Conservation (phyloP, 2,888 invertebrate genomes). For the Cremastinae sp. region DNA sequence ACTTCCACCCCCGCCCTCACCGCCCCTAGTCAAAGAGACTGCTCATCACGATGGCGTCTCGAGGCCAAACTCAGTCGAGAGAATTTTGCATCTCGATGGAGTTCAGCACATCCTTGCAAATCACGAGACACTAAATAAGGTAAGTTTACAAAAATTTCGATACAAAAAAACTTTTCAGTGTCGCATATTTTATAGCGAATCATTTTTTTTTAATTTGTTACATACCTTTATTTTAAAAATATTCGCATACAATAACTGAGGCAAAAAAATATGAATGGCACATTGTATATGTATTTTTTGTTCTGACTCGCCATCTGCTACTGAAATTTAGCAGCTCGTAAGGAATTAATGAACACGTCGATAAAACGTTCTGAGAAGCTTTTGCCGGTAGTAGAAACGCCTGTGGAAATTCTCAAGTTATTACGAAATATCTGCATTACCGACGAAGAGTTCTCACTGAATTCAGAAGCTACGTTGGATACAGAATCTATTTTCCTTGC, state of each 20-base stretch:
- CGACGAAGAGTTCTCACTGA: conserved; percentile 37
- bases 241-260: not conserved
- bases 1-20: conserved; percentile 82
- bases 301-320: conserved; percentile 47
- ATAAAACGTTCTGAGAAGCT: conserved; percentile 29
- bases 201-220: not conserved
- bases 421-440: conserved; percentile 41
- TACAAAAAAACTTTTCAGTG: not conserved
- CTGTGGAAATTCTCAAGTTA: conserved; percentile 6
- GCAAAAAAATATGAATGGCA: not conserved
- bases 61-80: conserved; percentile 81
- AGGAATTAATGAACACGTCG: conserved; percentile 32
- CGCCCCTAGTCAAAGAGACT: conserved; percentile 78
- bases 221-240: not conserved
- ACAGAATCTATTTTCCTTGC: conserved; percentile 18
- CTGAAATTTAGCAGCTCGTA: not conserved
- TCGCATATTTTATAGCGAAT: not conserved
- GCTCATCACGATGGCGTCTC: conserved; percentile 76
- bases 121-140: conserved; percentile 76
- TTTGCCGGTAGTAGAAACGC: conserved; percentile 30
- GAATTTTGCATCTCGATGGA: conserved; percentile 74
- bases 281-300: not conserved
- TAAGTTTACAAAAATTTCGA: conserved; percentile 59
- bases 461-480: conserved; percentile 24
- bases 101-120: conserved; percentile 70